These are phyloP conservation scores for Chymomyza amoena DNA, from an alignment of 2,888 invertebrate species.

Conservation along the genomic window DNA sequence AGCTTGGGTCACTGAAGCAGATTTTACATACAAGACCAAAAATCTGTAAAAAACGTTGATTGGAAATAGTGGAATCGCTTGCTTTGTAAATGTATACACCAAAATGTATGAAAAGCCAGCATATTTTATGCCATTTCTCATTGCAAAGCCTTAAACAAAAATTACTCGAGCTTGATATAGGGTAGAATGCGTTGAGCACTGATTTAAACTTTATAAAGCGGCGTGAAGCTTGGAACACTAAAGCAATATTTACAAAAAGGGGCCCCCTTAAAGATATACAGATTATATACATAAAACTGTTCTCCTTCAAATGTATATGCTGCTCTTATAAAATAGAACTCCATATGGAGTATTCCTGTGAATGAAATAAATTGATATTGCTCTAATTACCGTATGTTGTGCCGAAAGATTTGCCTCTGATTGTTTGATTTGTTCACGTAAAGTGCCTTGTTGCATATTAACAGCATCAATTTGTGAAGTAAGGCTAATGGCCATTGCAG, in stretches of 20 bases:
- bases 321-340: not conserved
- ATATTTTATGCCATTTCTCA: not conserved
- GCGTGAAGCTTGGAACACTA: not conserved
- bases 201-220: too few relatives aligned
- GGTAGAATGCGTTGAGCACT: not conserved
- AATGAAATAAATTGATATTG: slow-evolving; percentile 9
- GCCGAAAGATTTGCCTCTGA: slow-evolving; percentile 97
- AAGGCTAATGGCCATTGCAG: slow-evolving; percentile 63
- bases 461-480: slow-evolving; percentile 81
- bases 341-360: slow-evolving; percentile 31
- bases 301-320: not conserved
- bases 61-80: not conserved
- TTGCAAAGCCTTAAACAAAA: not conserved
- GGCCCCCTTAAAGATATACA: not conserved
- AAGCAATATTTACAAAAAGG: not conserved
- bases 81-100: not conserved
- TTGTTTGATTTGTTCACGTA: slow-evolving; percentile 95
- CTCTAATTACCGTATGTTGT: slow-evolving; percentile 88
- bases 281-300: not conserved
- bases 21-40: not conserved
- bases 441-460: slow-evolving; percentile 87
- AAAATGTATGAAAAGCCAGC: not conserved
- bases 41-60: not conserved
- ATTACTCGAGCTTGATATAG: not conserved
- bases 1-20: too few relatives aligned